Percentiles rank a stretch among this genome's conserved stretches.
Conservation (phyloP, 2,888 invertebrate species). For the Synergus itoensis region DNA sequence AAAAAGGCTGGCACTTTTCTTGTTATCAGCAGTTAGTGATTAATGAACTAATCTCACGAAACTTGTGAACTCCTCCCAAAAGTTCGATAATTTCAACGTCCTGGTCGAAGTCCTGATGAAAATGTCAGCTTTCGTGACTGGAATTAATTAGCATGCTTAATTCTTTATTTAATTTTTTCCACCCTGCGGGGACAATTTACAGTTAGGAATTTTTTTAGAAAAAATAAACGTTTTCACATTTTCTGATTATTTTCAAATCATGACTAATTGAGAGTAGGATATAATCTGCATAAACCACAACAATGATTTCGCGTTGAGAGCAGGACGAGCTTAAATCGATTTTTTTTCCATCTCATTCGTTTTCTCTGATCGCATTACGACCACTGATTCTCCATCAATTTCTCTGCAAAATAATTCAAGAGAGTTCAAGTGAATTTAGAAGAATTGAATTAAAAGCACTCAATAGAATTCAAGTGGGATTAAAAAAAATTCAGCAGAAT, state of each 20-base stretch:
- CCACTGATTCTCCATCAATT: background rate
- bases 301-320: slow-evolving; percentile 1
- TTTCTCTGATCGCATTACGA: slow-evolving; percentile 16
- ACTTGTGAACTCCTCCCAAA: too few species aligned
- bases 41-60: too few species aligned
- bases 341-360: background rate
- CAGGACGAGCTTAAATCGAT: slow-evolving; percentile 28
- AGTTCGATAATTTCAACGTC: too few species aligned
- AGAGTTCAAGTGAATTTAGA: too few species aligned
- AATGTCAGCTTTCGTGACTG: too few species aligned
- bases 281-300: background rate
- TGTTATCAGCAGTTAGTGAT: too few species aligned
- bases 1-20: too few species aligned
- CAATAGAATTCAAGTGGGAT: too few species aligned
- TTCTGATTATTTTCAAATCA: background rate
- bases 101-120: too few species aligned
- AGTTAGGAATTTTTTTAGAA: background rate
- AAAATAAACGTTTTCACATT: background rate
- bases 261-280: background rate
- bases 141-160: too few species aligned
- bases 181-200: background rate
- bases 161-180: background rate
- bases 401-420: background rate
- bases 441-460: too few species aligned
- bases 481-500: too few species aligned